Evolutionary conservation across 2,797 vertebrate genomes (phyloP).

Genomic region (Mallotus villosus): DNA sequence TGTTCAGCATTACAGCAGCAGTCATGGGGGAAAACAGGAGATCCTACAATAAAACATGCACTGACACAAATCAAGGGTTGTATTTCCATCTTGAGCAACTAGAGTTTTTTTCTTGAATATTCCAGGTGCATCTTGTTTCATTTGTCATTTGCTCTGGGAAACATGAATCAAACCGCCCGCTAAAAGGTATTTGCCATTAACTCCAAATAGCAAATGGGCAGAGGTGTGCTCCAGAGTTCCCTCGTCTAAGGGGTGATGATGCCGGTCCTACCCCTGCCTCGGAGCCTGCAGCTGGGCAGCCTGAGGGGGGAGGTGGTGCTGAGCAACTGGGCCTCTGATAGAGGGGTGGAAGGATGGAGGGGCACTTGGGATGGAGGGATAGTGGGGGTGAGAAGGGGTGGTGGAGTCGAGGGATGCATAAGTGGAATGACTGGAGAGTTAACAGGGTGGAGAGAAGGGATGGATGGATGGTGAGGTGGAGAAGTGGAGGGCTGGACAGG

Average conservation of each 20-base stretch:
- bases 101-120: not conserved
- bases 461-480: not conserved
- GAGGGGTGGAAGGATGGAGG: not conserved
- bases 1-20: slow-evolving; percentile 23
- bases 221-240: not conserved
- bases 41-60: slow-evolving; percentile 17
- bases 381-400: not conserved
- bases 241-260: not conserved
- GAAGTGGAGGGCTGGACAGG: not conserved
- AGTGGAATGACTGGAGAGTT: no score
- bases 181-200: no score
- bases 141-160: no score
- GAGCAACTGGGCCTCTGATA: no score
- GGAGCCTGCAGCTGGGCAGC: no score
- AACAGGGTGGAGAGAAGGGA: no score
- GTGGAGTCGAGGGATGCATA: not conserved
- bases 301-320: no score
- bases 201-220: no score
- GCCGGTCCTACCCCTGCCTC: no score
- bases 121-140: no score
- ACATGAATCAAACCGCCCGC: no score
- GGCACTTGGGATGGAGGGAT: no score
- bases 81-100: slow-evolving; percentile 22
- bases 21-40: slow-evolving; percentile 10
- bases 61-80: slow-evolving; percentile 13